Evolutionary conservation across 1,140 invertebrate species (phyloP).

Genomic region (Popillia japonica): DNA sequence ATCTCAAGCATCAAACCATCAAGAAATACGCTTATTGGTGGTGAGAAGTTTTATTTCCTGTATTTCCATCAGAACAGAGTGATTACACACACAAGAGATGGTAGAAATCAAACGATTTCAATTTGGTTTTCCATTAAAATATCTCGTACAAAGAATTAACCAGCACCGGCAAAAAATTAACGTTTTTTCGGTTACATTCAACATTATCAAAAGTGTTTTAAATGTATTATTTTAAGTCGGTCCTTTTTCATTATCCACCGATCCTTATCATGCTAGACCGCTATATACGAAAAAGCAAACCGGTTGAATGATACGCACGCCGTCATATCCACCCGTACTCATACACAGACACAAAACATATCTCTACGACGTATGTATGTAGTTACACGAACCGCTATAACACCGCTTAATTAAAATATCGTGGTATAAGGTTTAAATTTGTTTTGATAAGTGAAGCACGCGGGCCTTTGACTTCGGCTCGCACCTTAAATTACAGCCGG

Average conservation of each 20-base stretch:
- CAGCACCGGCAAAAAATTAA: too few species aligned
- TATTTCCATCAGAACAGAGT: too few species aligned
- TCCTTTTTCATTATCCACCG: constrained; percentile 12
- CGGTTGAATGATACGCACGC: not conserved
- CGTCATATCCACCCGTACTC: not conserved
- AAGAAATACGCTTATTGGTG: too few species aligned
- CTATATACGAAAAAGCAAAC: constrained; percentile 25
- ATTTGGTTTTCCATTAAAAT: too few species aligned
- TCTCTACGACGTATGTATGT: not conserved
- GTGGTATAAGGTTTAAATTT: constrained; percentile 25
- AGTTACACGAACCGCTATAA: constrained; percentile 9
- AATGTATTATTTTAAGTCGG: constrained; percentile 29
- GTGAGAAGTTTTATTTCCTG: too few species aligned
- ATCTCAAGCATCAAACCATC: too few species aligned
- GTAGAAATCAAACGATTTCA: too few species aligned
- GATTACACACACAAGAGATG: too few species aligned
- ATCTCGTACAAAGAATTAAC: too few species aligned
- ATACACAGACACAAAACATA: not conserved
- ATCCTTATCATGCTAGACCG: not conserved
- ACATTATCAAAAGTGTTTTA: constrained; percentile 7
- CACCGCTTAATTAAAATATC: constrained; percentile 29
- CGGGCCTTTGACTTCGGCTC: constrained; percentile 27
- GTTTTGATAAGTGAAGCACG: constrained; percentile 31
- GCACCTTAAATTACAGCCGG: constrained; percentile 1
- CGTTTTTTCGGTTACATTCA: too few species aligned